A percentile compares a stretch with the other conserved stretches of the same genome.
Conservation (phyloP, 2,888 invertebrate genomes). For the Trichopoda pennipes region DNA sequence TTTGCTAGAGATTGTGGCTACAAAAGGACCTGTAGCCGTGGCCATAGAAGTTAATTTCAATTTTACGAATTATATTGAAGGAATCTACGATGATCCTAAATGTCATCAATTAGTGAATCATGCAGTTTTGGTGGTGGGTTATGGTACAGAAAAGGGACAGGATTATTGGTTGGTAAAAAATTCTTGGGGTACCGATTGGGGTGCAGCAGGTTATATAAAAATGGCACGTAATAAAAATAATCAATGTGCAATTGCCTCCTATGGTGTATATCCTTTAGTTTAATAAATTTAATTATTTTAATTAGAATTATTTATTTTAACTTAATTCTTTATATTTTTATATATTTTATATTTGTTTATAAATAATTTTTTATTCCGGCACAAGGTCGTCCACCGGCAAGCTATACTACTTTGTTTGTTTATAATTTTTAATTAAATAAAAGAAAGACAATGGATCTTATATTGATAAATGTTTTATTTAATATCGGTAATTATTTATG, state of each 20-base stretch:
- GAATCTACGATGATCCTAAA: slow-evolving; percentile 89
- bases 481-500: no score
- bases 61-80: slow-evolving; percentile 92
- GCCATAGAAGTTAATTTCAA: slow-evolving; percentile 93
- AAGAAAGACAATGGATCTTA: no score
- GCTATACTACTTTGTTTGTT: no score
- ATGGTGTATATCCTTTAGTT: slow-evolving; percentile 39
- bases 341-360: no score
- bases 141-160: slow-evolving; percentile 79
- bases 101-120: slow-evolving; percentile 90
- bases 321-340: no score
- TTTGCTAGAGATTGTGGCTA: slow-evolving; percentile 89
- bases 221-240: slow-evolving; percentile 92
- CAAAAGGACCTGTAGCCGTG: slow-evolving; percentile 91
- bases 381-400: no score
- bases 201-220: slow-evolving; percentile 91
- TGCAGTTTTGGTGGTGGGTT: slow-evolving; percentile 82
- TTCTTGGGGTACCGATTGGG: slow-evolving; percentile 89
- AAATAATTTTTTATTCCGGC: no score
- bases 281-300: not conserved
- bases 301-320: no score
- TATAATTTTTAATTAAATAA: no score
- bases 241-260: slow-evolving; percentile 91
- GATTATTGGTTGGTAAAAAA: slow-evolving; percentile 89
- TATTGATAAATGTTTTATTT: no score